Conservation (phyloP, 2,113 vertebrate species). For the Erinaceus europaeus region DNA sequence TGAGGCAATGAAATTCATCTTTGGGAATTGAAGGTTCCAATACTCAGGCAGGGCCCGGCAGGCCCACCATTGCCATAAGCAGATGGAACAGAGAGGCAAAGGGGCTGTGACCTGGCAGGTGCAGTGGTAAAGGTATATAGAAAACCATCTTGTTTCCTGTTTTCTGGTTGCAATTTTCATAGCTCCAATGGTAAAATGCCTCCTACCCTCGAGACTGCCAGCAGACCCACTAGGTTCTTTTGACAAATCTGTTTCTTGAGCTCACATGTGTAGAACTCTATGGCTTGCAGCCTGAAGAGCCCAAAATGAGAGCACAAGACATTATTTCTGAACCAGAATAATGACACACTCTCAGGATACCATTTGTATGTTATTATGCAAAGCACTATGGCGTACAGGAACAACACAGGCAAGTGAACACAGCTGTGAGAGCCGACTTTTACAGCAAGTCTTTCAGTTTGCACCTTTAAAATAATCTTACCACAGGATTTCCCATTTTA, state of each 20-base stretch:
- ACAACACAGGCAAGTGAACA: neutral
- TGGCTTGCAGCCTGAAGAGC: slow-evolving; percentile 20
- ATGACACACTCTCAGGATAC: slow-evolving; percentile 21
- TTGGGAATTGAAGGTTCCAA: neutral
- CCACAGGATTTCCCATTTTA: slow-evolving; percentile 50
- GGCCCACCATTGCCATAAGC: neutral
- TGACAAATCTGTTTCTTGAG: slow-evolving; percentile 18
- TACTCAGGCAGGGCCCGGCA: neutral
- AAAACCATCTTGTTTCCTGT: neutral
- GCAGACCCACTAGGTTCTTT: neutral
- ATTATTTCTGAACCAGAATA: slow-evolving; percentile 44
- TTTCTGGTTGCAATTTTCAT: neutral
- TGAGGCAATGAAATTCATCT: neutral
- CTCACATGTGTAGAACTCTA: neutral
- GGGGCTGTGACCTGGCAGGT: neutral
- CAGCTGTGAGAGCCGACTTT: slow-evolving; percentile 5
- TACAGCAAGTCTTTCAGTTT: slow-evolving; percentile 34
- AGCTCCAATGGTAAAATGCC: neutral
- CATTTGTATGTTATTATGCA: slow-evolving; percentile 6
- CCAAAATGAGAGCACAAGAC: neutral
- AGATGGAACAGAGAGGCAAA: neutral
- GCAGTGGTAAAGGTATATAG: neutral
- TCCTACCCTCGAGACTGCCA: neutral
- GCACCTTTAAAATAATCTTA: slow-evolving; percentile 57
- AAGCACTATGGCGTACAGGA: slow-evolving; percentile 7